These are phyloP conservation scores for Melanogrammus aeglefinus DNA, from an alignment of 2,797 vertebrate species.

Conservation along the genomic window DNA sequence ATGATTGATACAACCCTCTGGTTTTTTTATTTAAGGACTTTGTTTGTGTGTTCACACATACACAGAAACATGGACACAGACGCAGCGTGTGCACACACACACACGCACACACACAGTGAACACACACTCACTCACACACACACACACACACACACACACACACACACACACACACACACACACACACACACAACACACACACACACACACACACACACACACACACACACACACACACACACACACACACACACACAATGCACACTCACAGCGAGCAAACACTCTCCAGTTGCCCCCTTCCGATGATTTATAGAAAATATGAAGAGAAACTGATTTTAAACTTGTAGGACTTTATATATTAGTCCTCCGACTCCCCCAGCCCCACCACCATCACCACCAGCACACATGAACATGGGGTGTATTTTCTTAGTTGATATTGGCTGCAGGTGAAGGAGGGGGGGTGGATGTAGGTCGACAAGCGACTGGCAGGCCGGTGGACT, in stretches of 20 bases:
- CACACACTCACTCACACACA: background rate
- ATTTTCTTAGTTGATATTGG: background rate
- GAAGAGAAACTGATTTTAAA: background rate
- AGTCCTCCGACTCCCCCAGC: background rate
- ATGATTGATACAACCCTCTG: conserved; percentile 63
- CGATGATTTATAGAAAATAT: too few species aligned
- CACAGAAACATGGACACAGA: conserved; percentile 8
- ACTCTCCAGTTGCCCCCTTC: too few species aligned
- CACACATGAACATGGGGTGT: background rate
- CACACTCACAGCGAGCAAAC: too few species aligned
- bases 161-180: background rate
- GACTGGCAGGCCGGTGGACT: too few species aligned
- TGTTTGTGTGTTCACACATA: conserved; percentile 13
- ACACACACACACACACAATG: too few species aligned
- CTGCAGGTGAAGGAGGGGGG: background rate
- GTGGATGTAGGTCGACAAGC: too few species aligned
- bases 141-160: too few species aligned
- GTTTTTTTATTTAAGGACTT: conserved; percentile 56
- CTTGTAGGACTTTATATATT: background rate
- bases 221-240: background rate
- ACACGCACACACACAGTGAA: background rate
- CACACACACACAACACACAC: background rate
- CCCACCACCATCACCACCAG: background rate
- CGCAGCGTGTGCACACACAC: background rate
- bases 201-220: conserved; percentile 3